These are phyloP conservation scores for Sisyra nigra DNA, from an alignment of 2,888 invertebrate genomes.

Conservation along the genomic window DNA sequence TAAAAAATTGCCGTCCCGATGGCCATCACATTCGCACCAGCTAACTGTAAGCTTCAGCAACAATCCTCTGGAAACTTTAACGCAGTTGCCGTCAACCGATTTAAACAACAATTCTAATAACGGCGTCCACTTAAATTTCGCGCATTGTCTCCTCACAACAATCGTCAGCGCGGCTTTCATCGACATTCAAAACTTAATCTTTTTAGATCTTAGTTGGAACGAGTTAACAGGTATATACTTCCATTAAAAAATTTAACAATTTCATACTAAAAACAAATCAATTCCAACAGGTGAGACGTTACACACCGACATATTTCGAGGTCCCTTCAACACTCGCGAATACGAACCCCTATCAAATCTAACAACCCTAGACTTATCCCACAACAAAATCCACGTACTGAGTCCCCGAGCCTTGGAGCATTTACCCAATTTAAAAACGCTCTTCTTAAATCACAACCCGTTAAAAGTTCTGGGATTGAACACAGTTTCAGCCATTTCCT, in stretches of 20 bases:
- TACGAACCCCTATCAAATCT: conserved; percentile 41
- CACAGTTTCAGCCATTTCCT: conserved; percentile 32
- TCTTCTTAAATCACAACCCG: conserved; percentile 44
- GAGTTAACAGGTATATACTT: conserved; percentile 30
- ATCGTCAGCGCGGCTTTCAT: conserved; percentile 35
- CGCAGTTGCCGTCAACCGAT: conserved; percentile 28
- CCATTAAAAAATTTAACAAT: conserved; percentile 1
- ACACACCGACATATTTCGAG: conserved; percentile 46
- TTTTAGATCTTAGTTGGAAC: conserved; percentile 41
- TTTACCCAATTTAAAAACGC: conserved; percentile 39
- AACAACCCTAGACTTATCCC: conserved; percentile 41
- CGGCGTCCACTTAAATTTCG: conserved; percentile 32
- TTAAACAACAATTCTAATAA: conserved; percentile 17
- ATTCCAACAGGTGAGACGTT: conserved; percentile 36
- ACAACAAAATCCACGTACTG: conserved; percentile 45
- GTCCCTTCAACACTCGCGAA: conserved; percentile 36
- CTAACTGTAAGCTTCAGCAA: conserved; percentile 35
- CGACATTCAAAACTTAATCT: conserved; percentile 31
- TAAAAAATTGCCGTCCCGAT: conserved; percentile 21
- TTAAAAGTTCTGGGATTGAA: conserved; percentile 41
- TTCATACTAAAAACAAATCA: neutral
- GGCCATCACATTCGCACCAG: conserved; percentile 18
- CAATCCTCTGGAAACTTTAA: conserved; percentile 34
- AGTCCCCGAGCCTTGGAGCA: conserved; percentile 44
- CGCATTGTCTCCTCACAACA: conserved; percentile 32